These are phyloP conservation scores for Tangara arthus DNA, from an alignment of 2,797 vertebrate genomes.

Conservation along the genomic window DNA sequence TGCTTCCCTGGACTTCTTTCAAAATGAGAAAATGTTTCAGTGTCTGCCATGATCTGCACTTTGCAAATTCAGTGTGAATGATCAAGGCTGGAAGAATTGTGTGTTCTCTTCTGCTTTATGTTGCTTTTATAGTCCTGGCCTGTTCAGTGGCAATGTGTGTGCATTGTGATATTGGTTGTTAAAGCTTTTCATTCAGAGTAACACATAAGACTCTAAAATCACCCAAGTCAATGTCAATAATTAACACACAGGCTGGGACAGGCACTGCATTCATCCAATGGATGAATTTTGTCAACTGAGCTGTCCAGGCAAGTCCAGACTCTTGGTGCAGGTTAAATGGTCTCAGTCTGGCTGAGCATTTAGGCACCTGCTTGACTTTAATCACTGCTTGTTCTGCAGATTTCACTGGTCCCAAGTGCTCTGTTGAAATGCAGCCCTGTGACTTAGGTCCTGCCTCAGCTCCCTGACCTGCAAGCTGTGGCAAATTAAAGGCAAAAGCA, in stretches of 20 bases:
- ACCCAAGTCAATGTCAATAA: background rate
- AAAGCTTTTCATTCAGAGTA: background rate
- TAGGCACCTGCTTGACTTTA: conserved; percentile 17
- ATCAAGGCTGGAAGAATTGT: background rate
- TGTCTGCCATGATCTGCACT: background rate
- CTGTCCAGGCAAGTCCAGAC: background rate
- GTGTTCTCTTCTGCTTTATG: background rate
- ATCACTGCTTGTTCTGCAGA: background rate
- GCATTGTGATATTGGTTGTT: background rate
- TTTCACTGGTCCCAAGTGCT: conserved; percentile 3
- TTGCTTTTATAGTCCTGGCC: background rate
- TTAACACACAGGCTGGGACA: background rate
- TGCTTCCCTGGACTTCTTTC: conserved; percentile 34
- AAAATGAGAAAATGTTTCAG: conserved; percentile 1
- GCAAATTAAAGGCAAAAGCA: conserved; percentile 10
- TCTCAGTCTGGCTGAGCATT: background rate
- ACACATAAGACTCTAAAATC: background rate
- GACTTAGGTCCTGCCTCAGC: background rate
- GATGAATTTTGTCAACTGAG: background rate
- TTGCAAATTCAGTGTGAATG: background rate
- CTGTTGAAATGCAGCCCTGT: background rate
- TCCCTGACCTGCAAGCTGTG: conserved; percentile 13
- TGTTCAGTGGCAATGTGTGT: background rate
- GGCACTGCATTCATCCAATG: accelerated
- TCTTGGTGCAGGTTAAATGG: background rate